phyloP scores from a whole-genome alignment of 1,140 invertebrate genomes.

The Papilio polytes region DNA sequence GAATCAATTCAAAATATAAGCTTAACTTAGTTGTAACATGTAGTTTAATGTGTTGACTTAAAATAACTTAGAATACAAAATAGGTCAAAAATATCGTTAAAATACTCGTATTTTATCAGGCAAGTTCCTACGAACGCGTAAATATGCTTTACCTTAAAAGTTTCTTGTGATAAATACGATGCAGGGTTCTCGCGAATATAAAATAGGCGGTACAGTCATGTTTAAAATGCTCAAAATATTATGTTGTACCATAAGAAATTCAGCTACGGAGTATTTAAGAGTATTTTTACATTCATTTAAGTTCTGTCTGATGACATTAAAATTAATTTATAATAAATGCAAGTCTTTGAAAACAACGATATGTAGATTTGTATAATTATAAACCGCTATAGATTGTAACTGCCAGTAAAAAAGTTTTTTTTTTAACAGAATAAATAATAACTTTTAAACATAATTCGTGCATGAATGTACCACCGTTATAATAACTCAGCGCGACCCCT shows the following conservation, averaged over 20 bases:
- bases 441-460: constrained; percentile 7
- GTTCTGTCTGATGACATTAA: too few relatives aligned
- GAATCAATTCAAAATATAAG: too few relatives aligned
- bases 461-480: constrained; percentile 54
- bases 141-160: constrained; percentile 74
- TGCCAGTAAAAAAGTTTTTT: too few relatives aligned
- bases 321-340: too few relatives aligned
- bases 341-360: too few relatives aligned
- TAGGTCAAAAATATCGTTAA: constrained; percentile 44
- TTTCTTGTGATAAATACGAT: constrained; percentile 69
- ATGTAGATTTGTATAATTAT: too few relatives aligned
- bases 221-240: constrained; percentile 37
- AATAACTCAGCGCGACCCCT: constrained; percentile 62
- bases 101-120: constrained; percentile 48
- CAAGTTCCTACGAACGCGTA: constrained; percentile 51
- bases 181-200: constrained; percentile 62
- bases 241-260: background rate
- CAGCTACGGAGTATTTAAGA: background rate
- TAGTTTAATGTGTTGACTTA: background rate
- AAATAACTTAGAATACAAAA: constrained; percentile 14
- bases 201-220: constrained; percentile 61
- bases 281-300: too few relatives aligned
- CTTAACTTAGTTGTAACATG: background rate
- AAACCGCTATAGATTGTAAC: too few relatives aligned
- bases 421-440: background rate